These are phyloP conservation scores for Tauraco erythrolophus DNA, from an alignment of 2,113 vertebrate genomes.

Conservation along the genomic window DNA sequence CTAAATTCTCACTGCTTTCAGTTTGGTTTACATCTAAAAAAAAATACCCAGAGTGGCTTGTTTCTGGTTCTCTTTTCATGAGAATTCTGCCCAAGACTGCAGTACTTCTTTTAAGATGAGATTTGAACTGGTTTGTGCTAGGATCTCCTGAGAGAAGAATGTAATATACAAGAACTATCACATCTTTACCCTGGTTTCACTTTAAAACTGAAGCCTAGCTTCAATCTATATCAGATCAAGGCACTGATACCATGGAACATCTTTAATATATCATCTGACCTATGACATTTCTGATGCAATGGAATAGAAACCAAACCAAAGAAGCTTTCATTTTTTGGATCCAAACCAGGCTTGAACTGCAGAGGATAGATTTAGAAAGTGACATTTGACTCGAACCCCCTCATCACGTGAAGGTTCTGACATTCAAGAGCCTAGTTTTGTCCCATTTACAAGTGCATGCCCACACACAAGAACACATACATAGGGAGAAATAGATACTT, in stretches of 20 bases:
- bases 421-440: not conserved
- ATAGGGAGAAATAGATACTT: not conserved
- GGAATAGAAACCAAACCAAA: not conserved
- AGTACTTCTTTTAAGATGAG: not conserved
- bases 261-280: not conserved
- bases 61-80: not conserved
- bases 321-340: not conserved
- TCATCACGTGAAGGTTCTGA: not conserved
- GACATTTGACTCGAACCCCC: not conserved
- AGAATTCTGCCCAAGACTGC: not conserved
- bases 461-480: not conserved
- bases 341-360: not conserved
- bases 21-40: not conserved
- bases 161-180: not conserved
- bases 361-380: not conserved
- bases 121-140: not conserved
- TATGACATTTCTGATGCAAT: not conserved
- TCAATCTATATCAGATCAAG: conserved; percentile 18
- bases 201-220: not conserved
- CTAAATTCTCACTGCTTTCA: not conserved
- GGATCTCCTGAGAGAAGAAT: not conserved
- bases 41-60: not conserved
- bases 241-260: not conserved
- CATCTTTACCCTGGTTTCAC: not conserved
- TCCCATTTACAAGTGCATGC: not conserved